phyloP scores from a whole-genome alignment of 1,140 invertebrate species.

The Aporrectodea caliginosa region DNA sequence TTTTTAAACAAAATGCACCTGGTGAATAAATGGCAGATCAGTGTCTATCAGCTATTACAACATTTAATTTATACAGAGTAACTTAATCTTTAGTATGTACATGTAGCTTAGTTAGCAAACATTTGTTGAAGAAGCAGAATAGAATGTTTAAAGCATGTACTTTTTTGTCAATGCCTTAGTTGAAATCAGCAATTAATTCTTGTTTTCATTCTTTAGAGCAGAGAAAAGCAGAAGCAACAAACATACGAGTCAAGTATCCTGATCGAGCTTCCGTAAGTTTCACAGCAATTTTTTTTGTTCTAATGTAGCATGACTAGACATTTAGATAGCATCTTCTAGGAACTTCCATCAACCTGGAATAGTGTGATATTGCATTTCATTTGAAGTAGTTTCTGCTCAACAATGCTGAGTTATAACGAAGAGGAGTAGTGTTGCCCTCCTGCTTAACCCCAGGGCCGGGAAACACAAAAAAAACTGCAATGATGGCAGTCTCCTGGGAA shows the following conservation, averaged over 20 bases:
- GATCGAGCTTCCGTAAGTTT: conserved; percentile 57
- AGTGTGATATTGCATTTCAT: no score
- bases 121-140: not conserved
- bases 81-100: not conserved
- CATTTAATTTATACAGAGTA: no score
- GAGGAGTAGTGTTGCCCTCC: no score
- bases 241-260: conserved; percentile 58
- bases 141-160: not conserved
- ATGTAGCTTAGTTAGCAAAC: not conserved
- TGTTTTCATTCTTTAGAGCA: conserved; percentile 48
- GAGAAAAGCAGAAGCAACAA: conserved; percentile 54
- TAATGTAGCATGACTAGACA: not conserved
- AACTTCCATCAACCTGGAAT: not conserved
- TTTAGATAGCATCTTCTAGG: not conserved
- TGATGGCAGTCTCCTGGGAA: no score
- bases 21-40: no score
- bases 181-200: not conserved
- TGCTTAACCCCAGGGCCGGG: no score
- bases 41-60: no score
- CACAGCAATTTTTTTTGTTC: not conserved
- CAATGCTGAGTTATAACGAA: no score
- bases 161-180: not conserved
- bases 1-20: no score
- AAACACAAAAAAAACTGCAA: no score
- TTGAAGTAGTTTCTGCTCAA: no score